Percentiles rank a stretch among this genome's conserved stretches.
phyloP scores from a whole-genome alignment of 2,888 invertebrate species.

The Helicoverpa assulta region DNA sequence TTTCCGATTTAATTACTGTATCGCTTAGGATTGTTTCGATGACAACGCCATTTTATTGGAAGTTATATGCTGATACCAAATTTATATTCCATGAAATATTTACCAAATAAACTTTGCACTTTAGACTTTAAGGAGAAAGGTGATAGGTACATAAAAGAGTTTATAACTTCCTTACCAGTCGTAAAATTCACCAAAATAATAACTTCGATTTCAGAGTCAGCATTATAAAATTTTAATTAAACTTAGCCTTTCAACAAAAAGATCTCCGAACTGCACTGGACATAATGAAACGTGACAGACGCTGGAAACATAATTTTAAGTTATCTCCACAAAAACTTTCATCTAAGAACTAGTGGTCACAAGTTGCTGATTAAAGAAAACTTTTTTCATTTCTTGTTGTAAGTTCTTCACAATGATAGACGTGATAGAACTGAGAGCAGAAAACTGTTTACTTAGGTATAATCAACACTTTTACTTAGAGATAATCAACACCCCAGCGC shows the following conservation, averaged over 20 bases:
- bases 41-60: background rate
- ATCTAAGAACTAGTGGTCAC: conserved; percentile 67
- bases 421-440: conserved; percentile 62
- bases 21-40: background rate
- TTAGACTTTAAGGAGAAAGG: no score
- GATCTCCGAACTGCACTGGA: conserved; percentile 25
- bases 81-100: no score
- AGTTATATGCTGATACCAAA: no score
- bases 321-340: conserved; percentile 69
- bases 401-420: conserved; percentile 68
- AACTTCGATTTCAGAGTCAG: background rate
- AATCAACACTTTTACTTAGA: conserved; percentile 33
- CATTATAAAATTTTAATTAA: conserved; percentile 17
- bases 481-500: conserved; percentile 11
- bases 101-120: no score
- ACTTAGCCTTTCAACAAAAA: conserved; percentile 9
- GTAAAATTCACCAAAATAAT: background rate
- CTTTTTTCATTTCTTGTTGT: conserved; percentile 78
- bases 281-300: conserved; percentile 50
- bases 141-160: no score
- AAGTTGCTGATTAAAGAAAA: conserved; percentile 76
- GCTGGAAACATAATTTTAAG: conserved; percentile 59
- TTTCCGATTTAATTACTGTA: conserved; percentile 19
- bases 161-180: no score
- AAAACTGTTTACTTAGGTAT: conserved; percentile 56